Conservation (phyloP, 2,113 vertebrate species). For the Poeciliopsis occidentalis region DNA sequence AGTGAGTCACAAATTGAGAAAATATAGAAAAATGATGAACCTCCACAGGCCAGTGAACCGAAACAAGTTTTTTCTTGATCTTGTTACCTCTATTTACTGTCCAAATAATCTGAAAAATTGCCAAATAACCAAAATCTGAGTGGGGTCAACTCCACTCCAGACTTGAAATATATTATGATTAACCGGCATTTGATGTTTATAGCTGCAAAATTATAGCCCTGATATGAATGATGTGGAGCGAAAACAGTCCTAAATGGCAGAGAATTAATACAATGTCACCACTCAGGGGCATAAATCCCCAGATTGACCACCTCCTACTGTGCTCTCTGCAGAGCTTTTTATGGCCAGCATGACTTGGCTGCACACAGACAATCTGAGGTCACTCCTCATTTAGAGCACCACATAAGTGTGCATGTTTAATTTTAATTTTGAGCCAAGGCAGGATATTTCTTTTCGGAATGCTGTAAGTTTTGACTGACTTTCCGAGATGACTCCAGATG, state of each 20-base stretch:
- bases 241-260: constrained; percentile 63
- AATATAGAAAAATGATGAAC: background rate
- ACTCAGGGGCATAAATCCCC: constrained; percentile 64
- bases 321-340: constrained; percentile 54
- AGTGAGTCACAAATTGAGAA: background rate
- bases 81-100: background rate
- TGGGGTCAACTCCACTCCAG: background rate
- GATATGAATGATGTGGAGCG: constrained; percentile 57
- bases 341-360: constrained; percentile 54
- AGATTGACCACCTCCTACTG: constrained; percentile 67
- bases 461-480: background rate
- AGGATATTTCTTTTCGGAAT: background rate
- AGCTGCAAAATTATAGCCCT: constrained; percentile 21
- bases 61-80: background rate
- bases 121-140: background rate
- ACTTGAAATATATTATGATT: constrained; percentile 18
- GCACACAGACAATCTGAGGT: constrained; percentile 23
- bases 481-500: background rate
- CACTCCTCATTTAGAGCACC: constrained; percentile 2
- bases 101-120: background rate
- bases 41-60: background rate
- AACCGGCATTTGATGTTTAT: constrained; percentile 51
- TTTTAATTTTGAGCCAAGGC: background rate
- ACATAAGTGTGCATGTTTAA: constrained; percentile 3
- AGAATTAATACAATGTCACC: constrained; percentile 68